phyloP scores from a whole-genome alignment of 2,888 invertebrate species.

The Apamea anceps region DNA sequence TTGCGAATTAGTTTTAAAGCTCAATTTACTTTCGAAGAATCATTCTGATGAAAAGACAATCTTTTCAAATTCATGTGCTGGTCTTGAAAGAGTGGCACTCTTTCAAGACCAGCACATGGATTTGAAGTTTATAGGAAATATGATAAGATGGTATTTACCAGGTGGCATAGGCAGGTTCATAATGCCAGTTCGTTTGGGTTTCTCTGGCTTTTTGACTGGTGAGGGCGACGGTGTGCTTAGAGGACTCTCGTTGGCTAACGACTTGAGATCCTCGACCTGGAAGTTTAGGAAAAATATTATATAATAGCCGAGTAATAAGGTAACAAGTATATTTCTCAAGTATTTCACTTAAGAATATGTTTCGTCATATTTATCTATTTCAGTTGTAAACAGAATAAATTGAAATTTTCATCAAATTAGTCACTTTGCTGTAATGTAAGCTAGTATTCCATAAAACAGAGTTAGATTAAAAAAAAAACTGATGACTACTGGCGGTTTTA shows the following conservation, averaged over 20 bases:
- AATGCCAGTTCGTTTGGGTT: slow-evolving; percentile 93
- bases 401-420: neutral
- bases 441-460: neutral
- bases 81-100: too few relatives aligned
- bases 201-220: slow-evolving; percentile 88
- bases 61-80: too few relatives aligned
- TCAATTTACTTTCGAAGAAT: neutral
- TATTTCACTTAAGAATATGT: neutral
- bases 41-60: neutral
- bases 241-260: slow-evolving; percentile 83
- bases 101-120: neutral
- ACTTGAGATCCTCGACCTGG: slow-evolving; percentile 86
- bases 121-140: neutral
- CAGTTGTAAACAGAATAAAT: neutral
- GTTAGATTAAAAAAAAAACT: neutral
- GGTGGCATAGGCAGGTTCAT: slow-evolving; percentile 98
- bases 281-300: slow-evolving; percentile 4
- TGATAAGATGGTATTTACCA: slow-evolving; percentile 84
- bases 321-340: neutral
- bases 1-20: neutral
- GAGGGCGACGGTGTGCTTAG: slow-evolving; percentile 85
- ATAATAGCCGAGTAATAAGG: neutral
- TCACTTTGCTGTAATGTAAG: neutral
- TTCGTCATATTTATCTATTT: neutral
- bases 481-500: too few relatives aligned